Evolutionary conservation across 2,797 vertebrate genomes (phyloP).

Genomic region (Coreius guichenoti): DNA sequence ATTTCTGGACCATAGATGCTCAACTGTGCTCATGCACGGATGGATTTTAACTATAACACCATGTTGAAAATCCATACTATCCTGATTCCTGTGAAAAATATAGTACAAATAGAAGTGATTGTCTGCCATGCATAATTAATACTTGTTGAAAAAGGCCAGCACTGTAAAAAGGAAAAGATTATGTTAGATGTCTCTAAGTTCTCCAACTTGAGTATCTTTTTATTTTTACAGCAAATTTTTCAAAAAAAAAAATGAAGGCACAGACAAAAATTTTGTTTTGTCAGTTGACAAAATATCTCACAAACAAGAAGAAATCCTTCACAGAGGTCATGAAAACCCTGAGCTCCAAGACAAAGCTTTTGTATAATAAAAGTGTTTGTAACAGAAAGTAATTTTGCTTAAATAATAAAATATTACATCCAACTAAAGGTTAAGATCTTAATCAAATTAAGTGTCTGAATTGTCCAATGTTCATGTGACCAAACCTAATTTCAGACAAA

Average conservation of each 20-base stretch:
- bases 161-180: not conserved
- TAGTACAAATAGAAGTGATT: conserved; percentile 26
- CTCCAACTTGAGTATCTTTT: not conserved
- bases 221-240: not conserved
- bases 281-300: not conserved
- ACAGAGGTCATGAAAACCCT: conserved; percentile 25
- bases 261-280: not conserved
- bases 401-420: conserved; percentile 22
- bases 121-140: conserved; percentile 15
- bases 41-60: conserved; percentile 30
- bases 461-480: not conserved
- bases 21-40: conserved; percentile 8
- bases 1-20: not conserved
- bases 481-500: not conserved
- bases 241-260: conserved; percentile 42
- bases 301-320: conserved; percentile 1
- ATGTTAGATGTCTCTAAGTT: not conserved
- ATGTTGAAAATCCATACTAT: not conserved
- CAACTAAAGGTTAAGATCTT: not conserved
- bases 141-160: not conserved
- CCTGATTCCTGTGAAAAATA: conserved; percentile 4
- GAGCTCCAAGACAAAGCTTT: conserved; percentile 27
- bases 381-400: conserved; percentile 31
- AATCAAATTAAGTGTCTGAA: not conserved
- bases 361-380: conserved; percentile 21